Percentiles rank a stretch among this genome's conserved stretches.
phyloP scores from a whole-genome alignment of 2,797 vertebrate genomes.

The Gallirallus australis region DNA sequence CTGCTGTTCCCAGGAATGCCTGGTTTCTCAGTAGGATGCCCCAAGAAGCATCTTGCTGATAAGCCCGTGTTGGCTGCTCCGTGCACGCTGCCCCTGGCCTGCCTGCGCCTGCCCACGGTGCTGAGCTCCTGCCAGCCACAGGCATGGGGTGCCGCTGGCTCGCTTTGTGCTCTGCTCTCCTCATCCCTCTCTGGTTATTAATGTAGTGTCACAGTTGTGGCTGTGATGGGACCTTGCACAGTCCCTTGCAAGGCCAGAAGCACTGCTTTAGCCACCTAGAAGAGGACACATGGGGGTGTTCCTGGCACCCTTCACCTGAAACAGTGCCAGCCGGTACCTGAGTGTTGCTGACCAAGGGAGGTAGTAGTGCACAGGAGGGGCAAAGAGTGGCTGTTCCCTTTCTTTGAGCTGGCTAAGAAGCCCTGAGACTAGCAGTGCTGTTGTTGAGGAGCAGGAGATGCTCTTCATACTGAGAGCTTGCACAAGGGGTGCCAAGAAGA shows the following conservation, averaged over 20 bases:
- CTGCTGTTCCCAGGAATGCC: not conserved
- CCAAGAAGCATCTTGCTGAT: not conserved
- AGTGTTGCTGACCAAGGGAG: not conserved
- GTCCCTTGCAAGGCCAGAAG: not conserved
- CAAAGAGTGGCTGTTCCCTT: not conserved
- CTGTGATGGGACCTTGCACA: not conserved
- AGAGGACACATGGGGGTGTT: not conserved
- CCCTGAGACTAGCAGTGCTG: not conserved
- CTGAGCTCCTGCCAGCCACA: not conserved
- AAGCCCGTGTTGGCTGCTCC: not conserved
- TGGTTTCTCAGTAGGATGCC: not conserved
- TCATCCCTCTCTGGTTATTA: not conserved
- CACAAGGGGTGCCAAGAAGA: not conserved
- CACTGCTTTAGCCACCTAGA: not conserved
- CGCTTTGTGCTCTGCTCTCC: not conserved
- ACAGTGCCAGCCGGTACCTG: fast-evolving
- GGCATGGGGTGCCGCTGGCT: not conserved
- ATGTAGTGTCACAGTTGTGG: not conserved
- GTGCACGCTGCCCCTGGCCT: not conserved
- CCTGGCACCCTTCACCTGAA: not conserved
- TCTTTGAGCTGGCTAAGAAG: not conserved
- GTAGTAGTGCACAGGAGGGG: not conserved
- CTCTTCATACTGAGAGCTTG: not conserved
- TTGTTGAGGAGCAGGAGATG: not conserved
- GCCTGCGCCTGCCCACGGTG: not conserved